Percentiles rank a stretch among this genome's conserved stretches.
phyloP scores from a whole-genome alignment of 2,113 vertebrate genomes.

The Trochalopteron elliotii region DNA sequence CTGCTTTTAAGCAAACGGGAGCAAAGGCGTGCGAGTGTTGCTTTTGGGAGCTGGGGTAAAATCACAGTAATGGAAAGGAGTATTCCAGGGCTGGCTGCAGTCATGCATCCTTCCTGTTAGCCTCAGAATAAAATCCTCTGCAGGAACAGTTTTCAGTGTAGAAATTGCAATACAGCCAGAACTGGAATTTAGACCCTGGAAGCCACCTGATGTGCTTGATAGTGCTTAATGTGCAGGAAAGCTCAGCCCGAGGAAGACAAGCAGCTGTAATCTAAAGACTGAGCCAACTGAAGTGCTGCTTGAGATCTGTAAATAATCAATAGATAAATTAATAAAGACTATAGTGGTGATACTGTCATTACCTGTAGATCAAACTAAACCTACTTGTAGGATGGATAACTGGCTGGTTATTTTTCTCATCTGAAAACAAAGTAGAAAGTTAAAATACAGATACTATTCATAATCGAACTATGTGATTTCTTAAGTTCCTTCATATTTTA shows the following conservation, averaged over 20 bases:
- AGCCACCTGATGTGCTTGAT: background rate
- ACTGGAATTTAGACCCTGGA: background rate
- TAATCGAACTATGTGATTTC: too few species aligned
- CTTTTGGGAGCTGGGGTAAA: background rate
- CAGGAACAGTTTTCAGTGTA: background rate
- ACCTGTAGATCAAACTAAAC: background rate
- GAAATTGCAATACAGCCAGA: background rate
- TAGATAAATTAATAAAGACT: background rate
- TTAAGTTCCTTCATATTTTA: background rate
- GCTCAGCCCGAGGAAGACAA: background rate
- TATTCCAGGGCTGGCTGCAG: background rate
- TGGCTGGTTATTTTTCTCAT: background rate
- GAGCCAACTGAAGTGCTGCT: background rate
- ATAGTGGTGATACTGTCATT: background rate
- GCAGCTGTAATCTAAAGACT: background rate
- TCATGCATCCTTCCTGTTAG: accelerated
- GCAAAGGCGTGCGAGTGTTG: background rate
- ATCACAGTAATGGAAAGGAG: background rate
- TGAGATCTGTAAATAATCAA: conserved; percentile 10
- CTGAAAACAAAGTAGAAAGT: background rate
- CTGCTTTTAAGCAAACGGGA: background rate
- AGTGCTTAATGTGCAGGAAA: background rate
- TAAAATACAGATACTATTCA: background rate
- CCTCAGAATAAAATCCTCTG: background rate
- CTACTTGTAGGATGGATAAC: background rate